Evolutionary conservation across 2,888 invertebrate genomes (phyloP), one percentile per base, ranked within the genome.

Genomic region (Syrphus vitripennis): DNA sequence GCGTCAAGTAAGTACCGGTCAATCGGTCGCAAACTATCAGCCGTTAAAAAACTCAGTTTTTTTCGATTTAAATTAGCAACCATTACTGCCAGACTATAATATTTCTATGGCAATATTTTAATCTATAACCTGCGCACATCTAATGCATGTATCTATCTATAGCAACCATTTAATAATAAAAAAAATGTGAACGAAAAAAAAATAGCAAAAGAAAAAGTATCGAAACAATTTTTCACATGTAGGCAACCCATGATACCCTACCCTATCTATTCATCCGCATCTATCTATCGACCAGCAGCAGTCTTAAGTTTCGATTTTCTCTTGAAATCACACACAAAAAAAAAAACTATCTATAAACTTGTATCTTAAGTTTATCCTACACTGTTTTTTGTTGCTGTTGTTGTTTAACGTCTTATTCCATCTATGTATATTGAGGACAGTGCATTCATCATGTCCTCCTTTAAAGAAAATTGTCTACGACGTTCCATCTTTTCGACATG

Each of bases 391-490:
- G 45, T 14, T 59, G 48, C 6, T 29, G 29, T 6, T n/a, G n/a
- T n/a, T n/a, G n/a, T 16, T 53, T 14, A 55, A 48, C 16, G 57
- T 65, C 57, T 67, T 29, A 59, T 65, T 24, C 67, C 67, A 67
- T 67, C n/a, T 67, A 34, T 67, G 55, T 57, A 3, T 19, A 70
- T 55, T 63, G 74, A 31, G 67, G 80, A 74, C 61, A 81, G 53
- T 71, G 67, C 83, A 72, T 78, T 72, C 61, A 83, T 72, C 61
- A 53, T 71, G 59, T 71, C 71, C 77, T 83, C 65, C 67, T 77
- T 77, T 53, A 63, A 37, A 26, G 34, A 67, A 82, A 59, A 76
- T 48, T 65, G 67, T 79, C 50, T 45, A 55, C 26, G 26, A 61
- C 26, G 45, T 45, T 31, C 14, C 19, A 42, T 45, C 45, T 31